Conservation (phyloP, 1,140 invertebrate genomes). For the Apis cerana region DNA sequence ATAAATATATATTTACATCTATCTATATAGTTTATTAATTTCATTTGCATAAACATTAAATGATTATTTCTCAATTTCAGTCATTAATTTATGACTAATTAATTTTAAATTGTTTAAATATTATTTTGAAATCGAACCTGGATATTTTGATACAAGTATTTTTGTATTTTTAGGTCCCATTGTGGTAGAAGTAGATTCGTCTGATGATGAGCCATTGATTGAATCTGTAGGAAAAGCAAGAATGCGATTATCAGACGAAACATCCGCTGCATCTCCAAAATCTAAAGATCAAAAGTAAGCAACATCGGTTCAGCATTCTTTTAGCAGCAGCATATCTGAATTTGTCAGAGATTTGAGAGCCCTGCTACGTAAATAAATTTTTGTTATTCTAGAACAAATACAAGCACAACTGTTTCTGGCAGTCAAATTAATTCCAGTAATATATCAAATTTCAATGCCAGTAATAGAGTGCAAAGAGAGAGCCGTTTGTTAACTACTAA, state of each 20-base stretch:
- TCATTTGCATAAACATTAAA: constrained; percentile 2
- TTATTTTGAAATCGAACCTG: constrained; percentile 33
- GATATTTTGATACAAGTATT: constrained; percentile 47
- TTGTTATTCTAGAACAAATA: constrained; percentile 69
- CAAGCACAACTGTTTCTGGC: constrained; percentile 69
- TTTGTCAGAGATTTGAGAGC: constrained; percentile 57
- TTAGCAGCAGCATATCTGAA: constrained; percentile 49
- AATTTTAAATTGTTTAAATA: constrained; percentile 16
- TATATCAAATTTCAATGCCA: constrained; percentile 75
- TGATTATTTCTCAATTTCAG: constrained; percentile 49
- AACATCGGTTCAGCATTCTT: constrained; percentile 57
- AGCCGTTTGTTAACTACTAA: constrained; percentile 78
- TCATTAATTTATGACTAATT: constrained; percentile 23
- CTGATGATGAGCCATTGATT: constrained; percentile 90
- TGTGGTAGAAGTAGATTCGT: constrained; percentile 83
- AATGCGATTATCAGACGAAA: constrained; percentile 75
- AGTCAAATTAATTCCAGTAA: constrained; percentile 75
- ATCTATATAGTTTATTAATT: not conserved
- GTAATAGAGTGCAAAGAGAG: constrained; percentile 77
- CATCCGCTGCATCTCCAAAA: constrained; percentile 76
- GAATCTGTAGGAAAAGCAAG: constrained; percentile 86
- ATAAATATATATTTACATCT: not conserved
- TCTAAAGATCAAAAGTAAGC: constrained; percentile 80
- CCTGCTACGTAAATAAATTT: constrained; percentile 61
- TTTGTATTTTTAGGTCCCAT: constrained; percentile 75